phyloP scores from a whole-genome alignment of 2,888 invertebrate genomes.

The Onthophagus sagittarius region DNA sequence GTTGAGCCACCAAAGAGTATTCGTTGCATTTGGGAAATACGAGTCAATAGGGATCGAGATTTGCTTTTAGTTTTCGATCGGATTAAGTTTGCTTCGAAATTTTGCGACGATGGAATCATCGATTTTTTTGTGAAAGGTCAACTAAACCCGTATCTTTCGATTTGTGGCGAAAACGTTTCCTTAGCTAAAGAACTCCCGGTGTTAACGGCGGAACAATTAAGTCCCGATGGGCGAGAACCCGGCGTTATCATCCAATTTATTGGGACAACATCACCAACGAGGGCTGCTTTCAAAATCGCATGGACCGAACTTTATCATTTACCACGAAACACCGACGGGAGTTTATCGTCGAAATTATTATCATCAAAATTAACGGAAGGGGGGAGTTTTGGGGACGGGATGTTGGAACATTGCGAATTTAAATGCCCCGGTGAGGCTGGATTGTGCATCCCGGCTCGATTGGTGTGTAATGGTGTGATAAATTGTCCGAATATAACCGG shows the following conservation, averaged over 20 bases:
- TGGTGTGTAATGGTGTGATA: slow-evolving; percentile 83
- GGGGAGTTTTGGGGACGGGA: slow-evolving; percentile 41
- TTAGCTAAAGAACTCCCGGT: slow-evolving; percentile 76
- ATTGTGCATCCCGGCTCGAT: slow-evolving; percentile 76
- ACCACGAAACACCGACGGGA: slow-evolving; percentile 78
- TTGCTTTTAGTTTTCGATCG: slow-evolving; percentile 85
- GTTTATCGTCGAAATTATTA: slow-evolving; percentile 71
- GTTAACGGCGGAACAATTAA: slow-evolving; percentile 72
- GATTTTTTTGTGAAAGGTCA: slow-evolving; percentile 64
- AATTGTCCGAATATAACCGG: slow-evolving; percentile 77
- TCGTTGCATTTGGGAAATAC: slow-evolving; percentile 54
- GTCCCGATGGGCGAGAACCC: slow-evolving; percentile 57
- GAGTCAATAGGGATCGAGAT: slow-evolving; percentile 78
- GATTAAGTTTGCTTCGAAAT: slow-evolving; percentile 78
- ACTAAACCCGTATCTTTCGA: slow-evolving; percentile 70
- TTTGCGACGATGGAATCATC: slow-evolving; percentile 82
- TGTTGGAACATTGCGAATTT: slow-evolving; percentile 71
- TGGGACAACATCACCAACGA: slow-evolving; percentile 63
- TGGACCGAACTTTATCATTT: slow-evolving; percentile 88
- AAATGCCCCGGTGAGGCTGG: slow-evolving; percentile 82
- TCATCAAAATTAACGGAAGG: slow-evolving; percentile 69
- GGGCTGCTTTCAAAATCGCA: slow-evolving; percentile 81
- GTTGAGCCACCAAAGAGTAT: slow-evolving; percentile 66
- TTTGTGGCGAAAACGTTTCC: slow-evolving; percentile 84
- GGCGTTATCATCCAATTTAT: slow-evolving; percentile 63